Evolutionary conservation across 1,140 invertebrate species (phyloP).

Genomic region (Atta colombica): DNA sequence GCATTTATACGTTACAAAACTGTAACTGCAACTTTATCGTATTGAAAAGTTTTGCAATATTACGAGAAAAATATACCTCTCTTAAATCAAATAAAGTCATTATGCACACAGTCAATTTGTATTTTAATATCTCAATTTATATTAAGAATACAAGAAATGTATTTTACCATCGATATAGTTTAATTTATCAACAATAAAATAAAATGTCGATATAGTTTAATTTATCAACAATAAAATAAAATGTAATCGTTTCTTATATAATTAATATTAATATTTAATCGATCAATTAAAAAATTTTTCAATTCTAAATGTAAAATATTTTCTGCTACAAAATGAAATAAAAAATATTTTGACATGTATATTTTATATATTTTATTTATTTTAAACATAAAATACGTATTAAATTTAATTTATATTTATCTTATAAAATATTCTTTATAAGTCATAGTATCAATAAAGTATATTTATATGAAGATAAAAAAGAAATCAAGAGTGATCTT

Average conservation of each 20-base stretch:
- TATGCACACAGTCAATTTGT: not conserved
- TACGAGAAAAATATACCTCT: not conserved
- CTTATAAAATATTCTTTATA: not conserved
- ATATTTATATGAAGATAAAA: slow-evolving; percentile 37
- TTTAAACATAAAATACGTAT: not conserved
- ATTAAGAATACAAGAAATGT: not conserved
- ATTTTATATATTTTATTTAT: no score
- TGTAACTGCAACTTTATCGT: slow-evolving; percentile 9
- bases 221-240: not conserved
- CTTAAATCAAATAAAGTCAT: not conserved
- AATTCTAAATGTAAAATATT: not conserved
- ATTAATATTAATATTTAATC: not conserved
- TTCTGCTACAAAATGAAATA: not conserved
- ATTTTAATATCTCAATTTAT: not conserved
- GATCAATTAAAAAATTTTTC: not conserved
- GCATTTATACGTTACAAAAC: slow-evolving; percentile 25
- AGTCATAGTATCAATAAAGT: not conserved
- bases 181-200: not conserved
- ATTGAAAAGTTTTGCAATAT: not conserved
- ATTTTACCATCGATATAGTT: not conserved
- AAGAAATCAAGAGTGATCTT: slow-evolving; percentile 31
- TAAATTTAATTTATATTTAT: slow-evolving; percentile 16
- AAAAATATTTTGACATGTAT: not conserved
- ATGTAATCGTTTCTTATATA: not conserved
- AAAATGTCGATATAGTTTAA: not conserved